Conservation (phyloP, 53 echinoderm and acorn worm species). For the Echinarachnius parma region DNA sequence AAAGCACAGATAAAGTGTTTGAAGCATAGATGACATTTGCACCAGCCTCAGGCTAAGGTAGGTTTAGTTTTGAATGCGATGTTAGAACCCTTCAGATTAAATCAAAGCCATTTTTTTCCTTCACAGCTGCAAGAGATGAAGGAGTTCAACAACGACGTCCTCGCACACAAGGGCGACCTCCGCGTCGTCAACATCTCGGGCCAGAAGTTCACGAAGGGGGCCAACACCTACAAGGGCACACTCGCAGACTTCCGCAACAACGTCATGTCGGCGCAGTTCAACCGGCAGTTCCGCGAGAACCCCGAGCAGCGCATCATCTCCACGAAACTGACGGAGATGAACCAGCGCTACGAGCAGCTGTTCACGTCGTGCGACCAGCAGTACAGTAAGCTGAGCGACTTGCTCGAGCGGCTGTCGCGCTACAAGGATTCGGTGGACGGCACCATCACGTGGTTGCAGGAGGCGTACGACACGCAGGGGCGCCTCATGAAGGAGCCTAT, state of each 20-base stretch:
- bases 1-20: no score
- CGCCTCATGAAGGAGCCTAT: constrained; percentile 79
- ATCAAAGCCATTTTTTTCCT: background rate
- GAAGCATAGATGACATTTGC: no score
- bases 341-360: constrained; percentile 68
- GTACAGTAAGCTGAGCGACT: constrained; percentile 61
- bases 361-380: constrained; percentile 56
- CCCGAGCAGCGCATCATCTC: constrained; percentile 69
- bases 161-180: constrained; percentile 85
- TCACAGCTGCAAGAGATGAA: constrained; percentile 68
- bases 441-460: constrained; percentile 57
- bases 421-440: constrained; percentile 77
- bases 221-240: constrained; percentile 55
- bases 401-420: constrained; percentile 67
- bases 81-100: no score
- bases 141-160: constrained; percentile 84
- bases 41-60: no score
- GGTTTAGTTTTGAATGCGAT: no score
- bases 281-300: constrained; percentile 77
- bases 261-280: constrained; percentile 80
- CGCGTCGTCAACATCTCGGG: constrained; percentile 75
- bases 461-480: constrained; percentile 73
- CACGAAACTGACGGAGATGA: constrained; percentile 76
- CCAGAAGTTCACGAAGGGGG: constrained; percentile 83
- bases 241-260: constrained; percentile 70